phyloP scores from a whole-genome alignment of 2,797 vertebrate species.

The Enteromius afrohamiltoni region DNA sequence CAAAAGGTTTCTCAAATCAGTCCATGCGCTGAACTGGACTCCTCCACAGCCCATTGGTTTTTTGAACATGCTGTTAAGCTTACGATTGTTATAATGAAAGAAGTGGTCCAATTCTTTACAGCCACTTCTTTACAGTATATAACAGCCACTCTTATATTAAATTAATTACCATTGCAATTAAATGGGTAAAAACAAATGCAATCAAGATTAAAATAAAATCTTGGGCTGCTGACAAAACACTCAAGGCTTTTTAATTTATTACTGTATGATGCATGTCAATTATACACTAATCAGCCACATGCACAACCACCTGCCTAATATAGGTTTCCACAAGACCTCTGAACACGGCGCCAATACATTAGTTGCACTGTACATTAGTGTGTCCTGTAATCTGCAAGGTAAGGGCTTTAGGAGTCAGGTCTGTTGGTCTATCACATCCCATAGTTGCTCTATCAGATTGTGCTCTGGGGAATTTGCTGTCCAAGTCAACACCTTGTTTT shows the following conservation, averaged over 20 bases:
- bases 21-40: neutral
- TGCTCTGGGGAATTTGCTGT: neutral
- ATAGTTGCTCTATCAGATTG: neutral
- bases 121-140: neutral
- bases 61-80: neutral
- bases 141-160: neutral
- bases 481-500: neutral
- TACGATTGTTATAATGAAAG: neutral
- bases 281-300: neutral
- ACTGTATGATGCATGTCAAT: neutral
- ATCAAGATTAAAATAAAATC: too few relatives aligned
- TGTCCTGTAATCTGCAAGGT: neutral
- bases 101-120: neutral
- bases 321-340: too few relatives aligned
- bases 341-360: neutral
- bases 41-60: neutral
- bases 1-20: neutral
- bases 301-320: neutral
- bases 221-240: neutral
- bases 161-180: neutral
- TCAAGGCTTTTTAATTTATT: neutral
- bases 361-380: neutral
- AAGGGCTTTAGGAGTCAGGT: neutral
- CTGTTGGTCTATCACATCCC: neutral
- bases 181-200: neutral